Evolutionary conservation across 2,888 invertebrate genomes (phyloP).

Genomic region (Stenolophus ochropezus): DNA sequence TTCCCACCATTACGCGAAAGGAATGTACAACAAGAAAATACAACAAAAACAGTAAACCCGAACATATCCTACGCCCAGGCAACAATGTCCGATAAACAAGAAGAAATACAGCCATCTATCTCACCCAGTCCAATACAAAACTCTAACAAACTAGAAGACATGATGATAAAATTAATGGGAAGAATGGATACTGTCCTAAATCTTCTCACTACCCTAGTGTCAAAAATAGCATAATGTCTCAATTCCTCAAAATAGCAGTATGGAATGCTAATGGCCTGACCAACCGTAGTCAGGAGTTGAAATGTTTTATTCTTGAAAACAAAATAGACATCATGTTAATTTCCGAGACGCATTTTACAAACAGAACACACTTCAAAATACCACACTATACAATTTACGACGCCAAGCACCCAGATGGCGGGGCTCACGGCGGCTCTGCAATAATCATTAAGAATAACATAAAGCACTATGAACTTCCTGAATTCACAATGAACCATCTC

Average conservation of each 20-base stretch:
- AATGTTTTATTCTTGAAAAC: background rate
- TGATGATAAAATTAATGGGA: constrained; percentile 41
- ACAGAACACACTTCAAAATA: background rate
- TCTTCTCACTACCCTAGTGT: constrained; percentile 2
- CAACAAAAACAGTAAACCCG: background rate
- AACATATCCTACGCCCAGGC: constrained; percentile 6
- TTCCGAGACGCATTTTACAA: background rate
- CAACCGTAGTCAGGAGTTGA: background rate
- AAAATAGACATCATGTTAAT: constrained; percentile 11
- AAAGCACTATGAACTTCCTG: too few relatives aligned
- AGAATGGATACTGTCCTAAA: constrained; percentile 19
- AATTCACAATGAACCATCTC: constrained; percentile 31
- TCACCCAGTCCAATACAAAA: background rate
- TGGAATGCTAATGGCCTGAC: background rate
- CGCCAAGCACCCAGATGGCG: background rate
- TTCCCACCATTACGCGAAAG: constrained; percentile 29
- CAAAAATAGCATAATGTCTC: background rate
- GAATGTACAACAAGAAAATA: background rate
- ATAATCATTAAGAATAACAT: background rate
- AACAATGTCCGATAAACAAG: background rate
- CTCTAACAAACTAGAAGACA: constrained; percentile 25
- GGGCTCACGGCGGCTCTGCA: background rate
- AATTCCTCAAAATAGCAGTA: background rate
- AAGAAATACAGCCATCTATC: background rate
- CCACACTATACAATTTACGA: background rate